Conservation (phyloP, 2,888 invertebrate species). For the Cenopis cana region DNA sequence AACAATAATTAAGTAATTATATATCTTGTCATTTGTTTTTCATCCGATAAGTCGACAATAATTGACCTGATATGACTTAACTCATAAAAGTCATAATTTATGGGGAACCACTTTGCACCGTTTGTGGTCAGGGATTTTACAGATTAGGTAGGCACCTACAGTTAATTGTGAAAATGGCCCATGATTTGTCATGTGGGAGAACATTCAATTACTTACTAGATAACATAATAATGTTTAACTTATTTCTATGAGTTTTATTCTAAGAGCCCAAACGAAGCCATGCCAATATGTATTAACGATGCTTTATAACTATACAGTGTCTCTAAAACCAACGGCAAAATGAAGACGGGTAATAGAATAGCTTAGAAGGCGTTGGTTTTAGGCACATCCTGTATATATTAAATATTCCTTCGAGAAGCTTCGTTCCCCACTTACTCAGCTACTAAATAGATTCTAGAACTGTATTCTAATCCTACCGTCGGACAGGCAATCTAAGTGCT, state of each 20-base stretch:
- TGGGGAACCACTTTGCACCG: background rate
- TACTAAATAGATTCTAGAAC: conserved; percentile 16
- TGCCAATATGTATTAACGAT: too few species aligned
- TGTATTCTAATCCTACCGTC: conserved; percentile 14
- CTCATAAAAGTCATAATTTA: background rate
- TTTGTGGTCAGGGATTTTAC: conserved; percentile 16
- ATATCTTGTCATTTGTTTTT: background rate
- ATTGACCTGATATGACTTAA: background rate
- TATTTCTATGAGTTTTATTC: too few species aligned
- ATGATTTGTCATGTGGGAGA: background rate
- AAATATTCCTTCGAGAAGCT: too few species aligned
- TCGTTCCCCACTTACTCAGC: background rate
- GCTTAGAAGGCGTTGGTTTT: too few species aligned
- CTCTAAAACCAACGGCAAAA: too few species aligned
- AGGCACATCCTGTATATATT: too few species aligned
- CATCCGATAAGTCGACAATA: background rate
- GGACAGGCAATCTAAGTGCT: conserved; percentile 5
- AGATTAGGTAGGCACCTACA: too few species aligned
- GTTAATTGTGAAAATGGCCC: background rate
- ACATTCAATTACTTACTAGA: too few species aligned
- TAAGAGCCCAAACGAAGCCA: too few species aligned
- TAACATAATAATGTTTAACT: too few species aligned
- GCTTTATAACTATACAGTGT: too few species aligned
- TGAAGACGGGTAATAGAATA: too few species aligned
- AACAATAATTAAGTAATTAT: background rate